Conservation (phyloP, 2,888 invertebrate genomes). For the Ophion ellenae region DNA sequence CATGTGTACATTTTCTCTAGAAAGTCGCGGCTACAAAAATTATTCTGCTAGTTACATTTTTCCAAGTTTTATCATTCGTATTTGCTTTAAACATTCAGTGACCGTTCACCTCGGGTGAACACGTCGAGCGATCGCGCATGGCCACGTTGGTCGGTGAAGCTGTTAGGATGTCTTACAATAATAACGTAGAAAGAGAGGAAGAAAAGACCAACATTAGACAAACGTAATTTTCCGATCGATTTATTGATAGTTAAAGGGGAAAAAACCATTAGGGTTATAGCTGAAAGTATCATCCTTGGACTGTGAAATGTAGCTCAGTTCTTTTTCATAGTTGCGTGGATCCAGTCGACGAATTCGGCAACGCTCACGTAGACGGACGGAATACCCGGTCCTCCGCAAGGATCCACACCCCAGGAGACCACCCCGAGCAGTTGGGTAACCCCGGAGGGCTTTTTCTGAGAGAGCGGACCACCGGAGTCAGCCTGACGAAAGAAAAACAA, state of each 20-base stretch:
- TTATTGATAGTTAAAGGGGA: not conserved
- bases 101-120: constrained; percentile 36
- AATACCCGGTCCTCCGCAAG: constrained; percentile 81
- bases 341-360: constrained; percentile 83
- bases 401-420: constrained; percentile 85
- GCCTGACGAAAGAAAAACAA: too few species aligned
- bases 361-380: constrained; percentile 84
- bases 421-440: constrained; percentile 88
- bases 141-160: not conserved
- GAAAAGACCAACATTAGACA: not conserved
- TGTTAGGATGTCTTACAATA: too few species aligned
- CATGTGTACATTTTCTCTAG: too few species aligned
- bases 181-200: too few species aligned
- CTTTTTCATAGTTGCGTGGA: constrained; percentile 68
- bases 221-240: not conserved
- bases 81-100: too few species aligned
- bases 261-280: not conserved
- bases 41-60: too few species aligned
- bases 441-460: constrained; percentile 84
- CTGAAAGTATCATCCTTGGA: not conserved
- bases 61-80: too few species aligned
- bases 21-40: too few species aligned
- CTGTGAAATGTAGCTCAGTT: not conserved
- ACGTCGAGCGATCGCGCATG: constrained; percentile 7
- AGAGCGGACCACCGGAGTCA: too few species aligned